Evolutionary conservation across 2,113 vertebrate species (phyloP), one percentile per base, ranked within the genome.

Genomic region (Marmota flaviventris): DNA sequence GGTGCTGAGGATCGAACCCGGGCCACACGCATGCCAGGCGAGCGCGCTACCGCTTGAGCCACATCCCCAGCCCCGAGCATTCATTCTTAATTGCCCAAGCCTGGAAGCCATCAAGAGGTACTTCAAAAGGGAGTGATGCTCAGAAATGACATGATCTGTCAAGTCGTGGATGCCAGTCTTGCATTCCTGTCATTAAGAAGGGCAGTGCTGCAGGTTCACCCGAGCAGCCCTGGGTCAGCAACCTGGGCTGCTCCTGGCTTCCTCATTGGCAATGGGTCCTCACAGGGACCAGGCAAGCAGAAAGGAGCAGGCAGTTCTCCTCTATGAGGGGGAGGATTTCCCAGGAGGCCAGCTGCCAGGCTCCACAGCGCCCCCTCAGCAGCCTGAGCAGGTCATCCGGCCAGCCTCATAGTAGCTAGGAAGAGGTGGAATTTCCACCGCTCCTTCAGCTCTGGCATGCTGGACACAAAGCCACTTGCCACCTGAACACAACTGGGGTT

Each of bases 401-500:
- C 8, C 27, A 65, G 27, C 29, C 22, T 77, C 61, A 61, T 27
- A 65, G 37, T 7, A 72, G 11, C 12, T 58, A 11, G 82, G 39
- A 34, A 27, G 3, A 4, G 5, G 39, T 34, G 27, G 58, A 32
- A 11, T 37, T 42, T 51, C 58, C 34, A 7, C 0, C 7, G 17
- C 9, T n/a, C 17, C n/a, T 22, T 22, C 6, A 20, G 27, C 39
- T 82, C 37, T 10, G 1, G 29, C 24, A 0, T 2, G 25, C 16
- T 6, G 24, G 37, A 16, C 32, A 18, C 16, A 65, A 42, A 58
- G 61, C 42, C 42, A 34, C 11, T 37, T 45, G 56, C 29, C 4
- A 2, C 42, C n/a, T 27, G 72, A 58, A 56, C 42, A 48, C 34
- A n/a, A 0, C 18, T 63, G 11, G 22, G 39, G 9, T 17, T 75